Evolutionary conservation across 2,113 vertebrate genomes (phyloP), one percentile per base, ranked within the genome.

Genomic region (Lagopus muta): DNA sequence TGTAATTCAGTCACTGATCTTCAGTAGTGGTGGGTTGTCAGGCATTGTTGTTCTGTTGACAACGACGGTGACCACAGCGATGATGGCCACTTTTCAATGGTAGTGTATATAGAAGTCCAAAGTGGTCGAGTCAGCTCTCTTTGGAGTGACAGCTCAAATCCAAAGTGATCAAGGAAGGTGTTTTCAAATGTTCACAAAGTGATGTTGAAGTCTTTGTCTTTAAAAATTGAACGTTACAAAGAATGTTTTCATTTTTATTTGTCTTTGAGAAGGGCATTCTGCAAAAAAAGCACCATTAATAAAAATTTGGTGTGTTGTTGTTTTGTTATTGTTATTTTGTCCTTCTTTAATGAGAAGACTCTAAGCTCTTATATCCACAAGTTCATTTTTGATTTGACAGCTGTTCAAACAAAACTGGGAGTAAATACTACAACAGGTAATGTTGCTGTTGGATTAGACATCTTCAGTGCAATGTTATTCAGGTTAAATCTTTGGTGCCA

Each of bases 401-500:
- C 94, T 96, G 89, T 95, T 95, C 82, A 95, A 92, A 95, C 70
- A 94, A 30, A 94, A 67, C 42, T 64, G n/a, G 13, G 45, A 83
- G 48, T 50, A 69, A 82, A 16, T 50, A 18, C 67, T 82, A 10
- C 43, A 76, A 50, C 66, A 94, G 87, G 70, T 96, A 64, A 54
- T 16, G 14, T 32, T 82, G 90, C 40, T 82, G 34, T 72, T 77
- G 65, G 17, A 40, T 86, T 57, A 82, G 27, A 72, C 24, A 36
- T 30, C 45, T 87, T 88, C 55, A 60, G 43, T 81, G 58, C 65
- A 52, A n/a, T 28, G 16, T 88, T 66, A 47, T 50, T 13, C 45
- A 65, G 32, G 28, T 76, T 88, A 74, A 55, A 20, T 58, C 45
- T 67, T 93, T 45, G 17, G 6, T 64, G 21, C 36, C 62, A 19